Evolutionary conservation across 2,888 invertebrate genomes (phyloP).

Genomic region (Pachycephus smyrnensis): DNA sequence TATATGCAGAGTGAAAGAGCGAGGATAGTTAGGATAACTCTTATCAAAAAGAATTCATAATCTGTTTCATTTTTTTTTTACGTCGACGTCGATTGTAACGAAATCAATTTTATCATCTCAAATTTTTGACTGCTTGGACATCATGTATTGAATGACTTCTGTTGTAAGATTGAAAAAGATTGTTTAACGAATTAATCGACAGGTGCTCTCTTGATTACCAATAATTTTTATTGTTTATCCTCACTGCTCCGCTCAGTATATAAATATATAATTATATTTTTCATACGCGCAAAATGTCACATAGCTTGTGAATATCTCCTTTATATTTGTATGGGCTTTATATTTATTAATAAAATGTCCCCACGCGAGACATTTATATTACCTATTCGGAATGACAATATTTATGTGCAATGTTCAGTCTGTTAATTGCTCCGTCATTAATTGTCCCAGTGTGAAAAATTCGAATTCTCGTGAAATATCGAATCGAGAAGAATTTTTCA

Average conservation of each 20-base stretch:
- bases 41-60: neutral
- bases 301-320: conserved; percentile 57
- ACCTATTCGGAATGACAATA: neutral
- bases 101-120: neutral
- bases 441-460: neutral
- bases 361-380: neutral
- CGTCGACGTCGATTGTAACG: neutral
- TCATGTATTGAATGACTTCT: neutral
- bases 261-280: conserved; percentile 49
- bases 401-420: neutral
- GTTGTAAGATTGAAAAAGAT: neutral
- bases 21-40: neutral
- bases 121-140: neutral
- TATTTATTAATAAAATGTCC: conserved; percentile 27
- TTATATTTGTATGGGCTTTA: conserved; percentile 60
- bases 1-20: conserved; percentile 23
- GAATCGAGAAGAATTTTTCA: neutral
- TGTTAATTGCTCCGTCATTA: neutral
- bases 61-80: neutral
- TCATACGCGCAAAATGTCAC: conserved; percentile 51
- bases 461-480: neutral
- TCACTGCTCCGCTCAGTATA: conserved; percentile 14
- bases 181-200: neutral
- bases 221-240: neutral
- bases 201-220: neutral